Conservation (phyloP, 2,797 vertebrate genomes). For the Trachurus trachurus region DNA sequence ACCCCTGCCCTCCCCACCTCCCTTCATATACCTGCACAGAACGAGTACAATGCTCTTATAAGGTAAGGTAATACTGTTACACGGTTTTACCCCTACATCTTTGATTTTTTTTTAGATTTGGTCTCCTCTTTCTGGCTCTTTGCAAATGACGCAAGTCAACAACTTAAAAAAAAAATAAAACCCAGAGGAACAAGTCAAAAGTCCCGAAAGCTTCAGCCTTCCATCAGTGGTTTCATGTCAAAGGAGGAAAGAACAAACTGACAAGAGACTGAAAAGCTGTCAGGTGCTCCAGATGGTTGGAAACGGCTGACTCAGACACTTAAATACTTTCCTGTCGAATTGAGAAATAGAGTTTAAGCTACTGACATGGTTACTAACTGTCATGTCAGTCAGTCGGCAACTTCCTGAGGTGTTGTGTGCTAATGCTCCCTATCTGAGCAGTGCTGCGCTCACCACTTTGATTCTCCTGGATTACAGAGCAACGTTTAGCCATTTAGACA, state of each 20-base stretch:
- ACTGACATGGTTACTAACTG: conserved; percentile 21
- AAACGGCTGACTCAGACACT: conserved; percentile 46
- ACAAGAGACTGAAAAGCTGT: conserved; percentile 39
- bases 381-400: conserved; percentile 1
- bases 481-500: neutral
- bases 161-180: conserved; percentile 3
- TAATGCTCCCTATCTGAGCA: neutral
- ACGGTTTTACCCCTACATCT: neutral
- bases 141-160: conserved; percentile 18
- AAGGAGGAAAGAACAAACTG: conserved; percentile 29
- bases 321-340: conserved; percentile 17
- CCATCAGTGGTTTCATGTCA: conserved; percentile 38
- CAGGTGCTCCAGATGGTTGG: conserved; percentile 33
- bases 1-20: conserved; percentile 23
- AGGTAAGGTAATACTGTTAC: neutral
- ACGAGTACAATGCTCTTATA: conserved; percentile 6
- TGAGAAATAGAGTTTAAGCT: conserved; percentile 17
- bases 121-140: neutral
- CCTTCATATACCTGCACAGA: conserved; percentile 26
- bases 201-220: conserved; percentile 35
- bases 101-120: neutral
- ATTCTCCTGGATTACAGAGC: neutral
- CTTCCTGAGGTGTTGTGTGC: neutral
- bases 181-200: conserved; percentile 6
- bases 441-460: neutral